A percentile compares a stretch with the other conserved stretches of the same genome.
Evolutionary conservation across 2,888 invertebrate genomes (phyloP).

Genomic region (Andrena praecox): DNA sequence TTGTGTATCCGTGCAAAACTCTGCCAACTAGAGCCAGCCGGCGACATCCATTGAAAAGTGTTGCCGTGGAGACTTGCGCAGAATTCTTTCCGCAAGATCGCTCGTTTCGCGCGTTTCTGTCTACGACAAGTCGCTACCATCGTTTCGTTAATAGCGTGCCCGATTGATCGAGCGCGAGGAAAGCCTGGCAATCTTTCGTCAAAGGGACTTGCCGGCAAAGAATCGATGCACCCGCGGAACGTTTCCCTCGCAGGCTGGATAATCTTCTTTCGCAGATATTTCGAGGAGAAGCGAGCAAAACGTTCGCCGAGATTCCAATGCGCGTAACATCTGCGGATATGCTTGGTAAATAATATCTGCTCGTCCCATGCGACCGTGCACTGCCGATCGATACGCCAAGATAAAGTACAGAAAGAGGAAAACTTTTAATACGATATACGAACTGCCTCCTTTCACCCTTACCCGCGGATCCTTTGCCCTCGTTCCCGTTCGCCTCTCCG

Average conservation of each 20-base stretch:
- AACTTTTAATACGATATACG: slow-evolving; percentile 62
- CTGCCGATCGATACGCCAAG: slow-evolving; percentile 62
- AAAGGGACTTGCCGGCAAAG: not conserved
- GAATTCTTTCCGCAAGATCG: slow-evolving; percentile 29
- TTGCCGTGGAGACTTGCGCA: not conserved
- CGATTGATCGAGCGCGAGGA: slow-evolving; percentile 7
- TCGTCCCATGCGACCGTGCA: slow-evolving; percentile 44
- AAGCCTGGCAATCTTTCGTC: not conserved
- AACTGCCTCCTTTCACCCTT: slow-evolving; percentile 23
- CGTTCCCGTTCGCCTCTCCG: not conserved
- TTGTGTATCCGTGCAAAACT: slow-evolving; percentile 13
- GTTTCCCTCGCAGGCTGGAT: not conserved
- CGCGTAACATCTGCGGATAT: slow-evolving; percentile 7
- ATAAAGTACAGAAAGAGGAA: slow-evolving; percentile 52
- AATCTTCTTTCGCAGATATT: slow-evolving; percentile 4
- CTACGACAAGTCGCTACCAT: not conserved
- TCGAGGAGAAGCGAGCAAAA: not conserved
- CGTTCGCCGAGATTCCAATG: slow-evolving; percentile 1
- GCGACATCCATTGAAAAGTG: not conserved
- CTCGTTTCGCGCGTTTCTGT: slow-evolving; percentile 2
- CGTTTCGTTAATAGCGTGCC: slow-evolving; percentile 17
- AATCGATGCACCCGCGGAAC: not conserved
- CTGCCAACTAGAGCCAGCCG: not conserved
- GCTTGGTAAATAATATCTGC: slow-evolving; percentile 49
- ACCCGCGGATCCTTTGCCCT: slow-evolving; percentile 10